Evolutionary conservation across 2,797 vertebrate genomes (phyloP), one percentile per base, ranked within the genome.

Genomic region (Phrynocephalus vlangalii): DNA sequence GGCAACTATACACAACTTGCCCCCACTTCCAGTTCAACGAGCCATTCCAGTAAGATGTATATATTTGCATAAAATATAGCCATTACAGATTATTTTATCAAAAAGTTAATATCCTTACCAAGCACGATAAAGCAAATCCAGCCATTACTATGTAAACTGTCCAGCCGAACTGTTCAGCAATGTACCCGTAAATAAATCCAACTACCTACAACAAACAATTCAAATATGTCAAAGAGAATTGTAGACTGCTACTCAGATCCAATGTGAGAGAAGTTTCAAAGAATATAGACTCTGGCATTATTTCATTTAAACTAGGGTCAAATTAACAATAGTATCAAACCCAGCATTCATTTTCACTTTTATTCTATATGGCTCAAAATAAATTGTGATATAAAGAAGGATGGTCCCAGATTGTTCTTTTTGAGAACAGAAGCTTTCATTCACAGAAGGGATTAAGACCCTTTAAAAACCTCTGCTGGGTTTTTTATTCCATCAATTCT

Each of bases 131-230:
- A 13, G 97, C 97, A 96, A 99, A 98, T 93, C 99, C 99, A 75
- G 94, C 98, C 96, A 99, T 95, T 66, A 99, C 98, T 86, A 99
- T 98, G 91, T 99, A 99, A 52, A 99, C 98, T 1, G 99, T 99
- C 98, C 98, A 99, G 2, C 98, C 98, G 92, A 99, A 99, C 95
- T 99, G 98, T 93, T 99, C 98, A 91, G 98, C 96, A 87, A 98
- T 93, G 85, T 98, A 98, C 26, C 99, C 99, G 67, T 98, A 99
- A 90, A 98, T 94, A 70, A 99, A 99, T 85, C 99, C 99, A 94
- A 99, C 97, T 83, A 98, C 94, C 99, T 99, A 94, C 0, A 92
- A 93, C 60, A 95, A 18, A 92, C 86, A 6, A 7, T 13, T 82
- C 78, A 82, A n/a, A 38, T 80, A 84, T 11, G 88, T 90, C 72